Percentiles rank a stretch among this genome's conserved stretches.
phyloP scores from a whole-genome alignment of 2,113 vertebrate genomes.

The Triplophysa tibetana region DNA sequence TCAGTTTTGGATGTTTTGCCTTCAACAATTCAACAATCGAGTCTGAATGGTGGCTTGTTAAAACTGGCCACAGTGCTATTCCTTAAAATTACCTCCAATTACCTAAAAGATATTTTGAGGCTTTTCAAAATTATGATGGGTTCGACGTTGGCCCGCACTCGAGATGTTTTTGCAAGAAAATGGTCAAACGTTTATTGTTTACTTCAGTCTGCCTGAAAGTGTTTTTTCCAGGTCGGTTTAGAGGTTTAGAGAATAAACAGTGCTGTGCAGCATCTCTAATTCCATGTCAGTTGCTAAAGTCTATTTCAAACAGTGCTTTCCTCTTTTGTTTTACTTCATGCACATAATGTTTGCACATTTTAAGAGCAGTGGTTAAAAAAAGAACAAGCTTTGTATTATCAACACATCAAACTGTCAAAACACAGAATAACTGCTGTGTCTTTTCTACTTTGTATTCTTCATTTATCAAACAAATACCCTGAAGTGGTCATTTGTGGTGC shows the following conservation, averaged over 20 bases:
- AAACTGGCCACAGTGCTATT: constrained; percentile 56
- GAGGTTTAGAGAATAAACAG: constrained; percentile 43
- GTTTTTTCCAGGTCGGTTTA: constrained; percentile 50
- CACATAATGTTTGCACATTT: too few relatives aligned
- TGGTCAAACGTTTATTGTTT: constrained; percentile 62
- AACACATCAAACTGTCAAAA: too few relatives aligned
- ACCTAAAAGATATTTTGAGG: constrained; percentile 67
- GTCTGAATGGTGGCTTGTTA: constrained; percentile 63
- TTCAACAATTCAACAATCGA: constrained; percentile 60
- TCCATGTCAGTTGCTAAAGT: background rate
- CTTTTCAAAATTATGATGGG: constrained; percentile 62
- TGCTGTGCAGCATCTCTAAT: constrained; percentile 27
- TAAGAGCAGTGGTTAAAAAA: too few relatives aligned
- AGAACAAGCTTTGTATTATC: too few relatives aligned
- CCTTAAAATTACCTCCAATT: constrained; percentile 67
- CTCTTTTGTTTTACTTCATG: background rate
- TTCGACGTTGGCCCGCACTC: constrained; percentile 57
- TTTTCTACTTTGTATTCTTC: background rate
- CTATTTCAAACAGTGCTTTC: constrained; percentile 18
- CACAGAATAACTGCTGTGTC: too few relatives aligned
- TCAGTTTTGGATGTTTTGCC: constrained; percentile 51
- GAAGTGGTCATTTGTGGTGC: background rate
- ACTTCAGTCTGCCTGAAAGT: constrained; percentile 52
- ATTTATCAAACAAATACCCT: background rate
- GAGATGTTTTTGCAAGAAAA: constrained; percentile 62